phyloP scores from a whole-genome alignment of 1,140 invertebrate species.

The Apolygus lucorum region DNA sequence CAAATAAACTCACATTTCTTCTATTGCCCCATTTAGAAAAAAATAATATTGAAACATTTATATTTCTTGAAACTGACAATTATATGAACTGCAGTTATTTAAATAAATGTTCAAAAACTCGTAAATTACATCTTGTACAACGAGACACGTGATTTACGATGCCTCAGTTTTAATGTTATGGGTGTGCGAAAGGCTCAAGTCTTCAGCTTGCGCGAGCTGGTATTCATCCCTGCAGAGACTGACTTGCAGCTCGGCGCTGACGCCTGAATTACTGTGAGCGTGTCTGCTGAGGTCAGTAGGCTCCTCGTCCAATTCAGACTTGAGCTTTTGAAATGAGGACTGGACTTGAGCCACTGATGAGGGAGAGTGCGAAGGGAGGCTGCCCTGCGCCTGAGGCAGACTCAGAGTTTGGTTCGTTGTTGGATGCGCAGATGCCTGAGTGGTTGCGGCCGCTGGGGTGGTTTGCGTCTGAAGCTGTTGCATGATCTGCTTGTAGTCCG shows the following conservation, averaged over 20 bases:
- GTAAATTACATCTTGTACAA: no score
- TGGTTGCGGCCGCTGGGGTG: conserved; percentile 3
- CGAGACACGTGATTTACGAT: conserved; percentile 18
- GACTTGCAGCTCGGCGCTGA: conserved; percentile 25
- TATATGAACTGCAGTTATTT: no score
- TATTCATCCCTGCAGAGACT: conserved; percentile 24
- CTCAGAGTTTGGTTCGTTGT: neutral
- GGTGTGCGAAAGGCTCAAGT: conserved; percentile 24
- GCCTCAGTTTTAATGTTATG: conserved; percentile 28
- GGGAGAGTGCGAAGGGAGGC: neutral
- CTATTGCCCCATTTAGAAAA: no score
- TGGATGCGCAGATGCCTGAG: neutral
- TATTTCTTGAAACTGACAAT: no score
- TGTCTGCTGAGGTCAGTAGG: conserved; percentile 28
- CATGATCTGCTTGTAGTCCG: conserved; percentile 10
- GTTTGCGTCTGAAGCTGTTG: conserved; percentile 5
- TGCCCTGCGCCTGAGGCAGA: conserved; percentile 18
- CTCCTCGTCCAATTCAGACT: conserved; percentile 25
- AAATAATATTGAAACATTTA: no score
- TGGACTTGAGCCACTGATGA: neutral
- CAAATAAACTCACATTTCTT: no score
- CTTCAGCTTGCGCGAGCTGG: conserved; percentile 24
- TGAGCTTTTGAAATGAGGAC: neutral
- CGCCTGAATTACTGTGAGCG: conserved; percentile 19
- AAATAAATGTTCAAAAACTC: no score